Evolutionary conservation across 1,140 invertebrate species (phyloP), one percentile per base, ranked within the genome.

Genomic region (Nebria ingens): DNA sequence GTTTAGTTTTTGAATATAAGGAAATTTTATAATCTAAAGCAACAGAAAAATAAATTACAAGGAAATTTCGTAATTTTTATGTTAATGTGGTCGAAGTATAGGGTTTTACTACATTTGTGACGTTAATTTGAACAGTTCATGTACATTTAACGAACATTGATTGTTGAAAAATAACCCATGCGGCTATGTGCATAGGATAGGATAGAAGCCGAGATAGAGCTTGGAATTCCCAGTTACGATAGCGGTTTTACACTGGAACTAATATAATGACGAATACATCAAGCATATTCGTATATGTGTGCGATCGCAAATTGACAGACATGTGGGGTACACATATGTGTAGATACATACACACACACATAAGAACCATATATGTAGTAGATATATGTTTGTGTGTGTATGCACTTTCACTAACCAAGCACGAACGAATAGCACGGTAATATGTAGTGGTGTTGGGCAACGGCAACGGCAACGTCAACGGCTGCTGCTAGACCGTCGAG

Each of bases 341-440:
- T 34, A n/a, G 25, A n/a, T 34, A 6, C 25, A n/a, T 9, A 9
- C 6, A 9, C 25, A 6, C 6, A n/a, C n/a, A 34, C 25, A 34
- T 34, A n/a, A 34, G 6, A n/a, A n/a, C 25, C 40, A 45, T 45
- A 45, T 45, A 17, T 45, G 40, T 45, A 6, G n/a, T 45, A 17
- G 9, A 45, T 45, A 17, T 17, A 11, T 45, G 25, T 17, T 4
- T 45, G 15, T 45, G 40, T 45, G 40, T 45, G 40, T 17, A 17
- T 45, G 15, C 40, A 45, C 40, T 45, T 45, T 45, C 40, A 45
- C 40, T 45, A 45, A 17, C 15, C 25, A 6, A 34, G 25, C n/a
- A n/a, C n/a, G n/a, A n/a, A n/a, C 25, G 25, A 34, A n/a, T 34
- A n/a, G 6, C 25, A n/a, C n/a, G 25, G 25, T 34, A 34, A n/a